phyloP scores from a whole-genome alignment of 1,140 invertebrate genomes.

The Homarus americanus region DNA sequence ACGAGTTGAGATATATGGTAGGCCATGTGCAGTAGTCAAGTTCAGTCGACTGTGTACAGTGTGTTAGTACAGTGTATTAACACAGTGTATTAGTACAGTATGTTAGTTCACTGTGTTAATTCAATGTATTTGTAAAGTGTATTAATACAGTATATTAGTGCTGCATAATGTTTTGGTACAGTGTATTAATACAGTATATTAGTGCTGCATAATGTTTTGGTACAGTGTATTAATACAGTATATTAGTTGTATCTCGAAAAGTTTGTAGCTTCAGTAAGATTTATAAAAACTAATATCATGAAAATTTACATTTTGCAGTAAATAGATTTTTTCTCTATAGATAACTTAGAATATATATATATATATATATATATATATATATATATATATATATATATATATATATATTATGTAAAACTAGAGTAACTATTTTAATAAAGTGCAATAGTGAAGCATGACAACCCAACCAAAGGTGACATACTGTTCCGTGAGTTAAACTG shows the following conservation, averaged over 20 bases:
- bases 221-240: too few relatives aligned
- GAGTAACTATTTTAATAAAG: neutral
- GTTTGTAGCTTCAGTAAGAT: neutral
- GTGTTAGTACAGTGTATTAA: too few relatives aligned
- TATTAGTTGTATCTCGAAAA: neutral
- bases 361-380: slow-evolving; percentile 6
- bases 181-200: neutral
- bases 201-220: neutral
- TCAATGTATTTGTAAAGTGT: too few relatives aligned
- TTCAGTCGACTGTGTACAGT: too few relatives aligned
- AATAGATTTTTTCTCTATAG: too few relatives aligned
- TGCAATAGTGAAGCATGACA: neutral
- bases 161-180: too few relatives aligned
- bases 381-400: neutral
- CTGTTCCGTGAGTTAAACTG: neutral
- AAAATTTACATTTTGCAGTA: neutral
- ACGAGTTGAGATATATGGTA: neutral
- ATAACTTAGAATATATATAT: neutral
- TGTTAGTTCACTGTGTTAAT: too few relatives aligned
- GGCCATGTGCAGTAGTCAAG: too few relatives aligned
- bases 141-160: too few relatives aligned
- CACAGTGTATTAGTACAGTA: too few relatives aligned
- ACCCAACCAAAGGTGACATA: neutral
- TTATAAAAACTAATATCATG: neutral
- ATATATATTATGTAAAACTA: neutral